Evolutionary conservation across 2,888 invertebrate species (phyloP), one percentile per base, ranked within the genome.

Genomic region (Furcula furcula): DNA sequence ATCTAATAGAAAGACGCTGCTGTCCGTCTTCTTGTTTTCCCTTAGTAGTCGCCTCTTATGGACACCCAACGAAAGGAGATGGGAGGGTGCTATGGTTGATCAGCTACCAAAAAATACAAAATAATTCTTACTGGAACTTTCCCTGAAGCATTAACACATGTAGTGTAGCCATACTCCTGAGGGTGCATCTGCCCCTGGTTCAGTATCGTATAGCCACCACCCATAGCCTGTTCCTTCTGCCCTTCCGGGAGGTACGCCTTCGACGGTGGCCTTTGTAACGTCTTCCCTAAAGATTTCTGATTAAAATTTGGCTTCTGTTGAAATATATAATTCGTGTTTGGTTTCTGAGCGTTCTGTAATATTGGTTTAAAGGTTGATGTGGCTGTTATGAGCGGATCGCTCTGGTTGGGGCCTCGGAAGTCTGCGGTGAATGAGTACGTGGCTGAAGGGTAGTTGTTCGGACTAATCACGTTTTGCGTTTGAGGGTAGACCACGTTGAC

Each of bases 391-490:
- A 91, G 65, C 0, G 91, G 90, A 11, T 90, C 87, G 5, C 91
- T 90, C 56, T 91, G 91, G 63, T 73, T 85, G 0, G 93, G 92
- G 0, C 94, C 85, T 20, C 95, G 83, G 72, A 95, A 94, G 75
- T 95, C 95, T 0, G 95, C 95, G 1, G 95, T 95, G 75, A 95
- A 95, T 26, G 95, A 95, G 63, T 95, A 95, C 0, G 95, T 95
- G 16, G 94, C 92, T 25, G 93, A 93, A 0, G 92, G 90, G 64
- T 94, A 93, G 30, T 91, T 76, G 13, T 91, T 89, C 0, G 94
- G 93, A 61, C 92, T 93, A 34, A 94, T 82, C 21, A 93, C 81
- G 54, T 90, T 91, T 43, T 89, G 90, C 18, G 90, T 85, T 55
- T 91, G 93, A 28, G 92, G 93, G 72, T 91, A 93, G 14, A 92